Evolutionary conservation across 2,113 vertebrate genomes (phyloP).

Genomic region (Parus major): DNA sequence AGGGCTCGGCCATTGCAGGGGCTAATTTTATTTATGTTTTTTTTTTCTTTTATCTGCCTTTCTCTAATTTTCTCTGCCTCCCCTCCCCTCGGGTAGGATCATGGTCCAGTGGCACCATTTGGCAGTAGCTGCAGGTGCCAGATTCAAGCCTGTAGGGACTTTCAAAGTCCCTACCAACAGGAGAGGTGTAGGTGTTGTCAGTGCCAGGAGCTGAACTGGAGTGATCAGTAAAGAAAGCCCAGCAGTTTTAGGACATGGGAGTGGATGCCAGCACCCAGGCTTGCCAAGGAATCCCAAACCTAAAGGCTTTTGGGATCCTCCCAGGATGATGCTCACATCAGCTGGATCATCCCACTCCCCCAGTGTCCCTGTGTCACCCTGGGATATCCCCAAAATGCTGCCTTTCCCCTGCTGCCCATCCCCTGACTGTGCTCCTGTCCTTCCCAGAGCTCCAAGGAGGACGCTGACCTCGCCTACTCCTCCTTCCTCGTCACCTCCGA

Average conservation of each 20-base stretch:
- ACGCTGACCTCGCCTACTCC: constrained; percentile 69
- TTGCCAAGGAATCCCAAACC: neutral
- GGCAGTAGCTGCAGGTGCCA: neutral
- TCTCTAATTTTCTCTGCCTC: neutral
- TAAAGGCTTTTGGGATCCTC: neutral
- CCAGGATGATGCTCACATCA: fast-evolving
- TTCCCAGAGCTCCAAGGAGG: constrained; percentile 76
- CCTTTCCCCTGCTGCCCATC: neutral
- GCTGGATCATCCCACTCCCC: fast-evolving
- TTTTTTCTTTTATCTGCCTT: neutral
- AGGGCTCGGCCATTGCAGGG: neutral
- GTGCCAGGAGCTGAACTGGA: neutral
- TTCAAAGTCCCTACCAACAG: neutral
- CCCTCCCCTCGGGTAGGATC: neutral
- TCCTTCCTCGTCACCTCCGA: constrained; percentile 65
- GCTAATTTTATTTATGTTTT: neutral
- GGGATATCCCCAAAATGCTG: fast-evolving
- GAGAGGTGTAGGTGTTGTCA: fast-evolving
- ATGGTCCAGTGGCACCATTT: fast-evolving
- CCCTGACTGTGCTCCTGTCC: neutral
- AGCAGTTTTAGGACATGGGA: neutral
- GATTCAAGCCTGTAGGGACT: neutral
- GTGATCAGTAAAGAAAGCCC: neutral
- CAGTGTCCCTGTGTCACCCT: fast-evolving
- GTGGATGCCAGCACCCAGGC: fast-evolving